Conservation (phyloP, 2,113 vertebrate species). For the Cranoglanis bouderius region DNA sequence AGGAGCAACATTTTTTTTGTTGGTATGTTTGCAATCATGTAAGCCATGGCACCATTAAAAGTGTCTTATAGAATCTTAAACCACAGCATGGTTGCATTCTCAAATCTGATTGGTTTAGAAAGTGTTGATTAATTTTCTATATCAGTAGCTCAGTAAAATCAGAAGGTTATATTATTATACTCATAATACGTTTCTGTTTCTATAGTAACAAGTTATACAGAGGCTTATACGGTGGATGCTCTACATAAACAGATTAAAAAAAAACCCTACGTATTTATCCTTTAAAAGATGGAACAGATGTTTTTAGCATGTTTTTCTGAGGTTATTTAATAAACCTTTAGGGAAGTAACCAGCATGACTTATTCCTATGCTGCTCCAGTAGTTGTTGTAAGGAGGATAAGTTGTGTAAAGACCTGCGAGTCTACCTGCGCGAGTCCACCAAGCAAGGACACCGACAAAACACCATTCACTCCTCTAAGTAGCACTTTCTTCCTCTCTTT, state of each 20-base stretch:
- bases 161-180: not conserved
- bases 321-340: too few species aligned
- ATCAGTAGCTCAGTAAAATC: not conserved
- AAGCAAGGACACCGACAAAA: too few species aligned
- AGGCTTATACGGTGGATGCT: not conserved
- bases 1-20: not conserved
- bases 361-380: too few species aligned
- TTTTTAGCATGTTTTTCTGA: too few species aligned
- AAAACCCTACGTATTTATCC: not conserved
- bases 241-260: not conserved
- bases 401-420: too few species aligned
- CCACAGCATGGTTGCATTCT: not conserved
- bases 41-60: not conserved
- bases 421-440: too few species aligned
- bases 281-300: too few species aligned
- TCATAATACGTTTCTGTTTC: not conserved
- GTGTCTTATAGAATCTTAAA: not conserved
- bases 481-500: too few species aligned
- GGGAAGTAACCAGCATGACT: too few species aligned
- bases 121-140: not conserved
- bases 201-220: not conserved
- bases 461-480: too few species aligned
- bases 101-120: not conserved
- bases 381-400: too few species aligned
- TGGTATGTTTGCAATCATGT: not conserved